Percentiles rank a stretch among this genome's conserved stretches.
Evolutionary conservation across 2,797 vertebrate genomes (phyloP).

Genomic region (Peromyscus melanophrys): DNA sequence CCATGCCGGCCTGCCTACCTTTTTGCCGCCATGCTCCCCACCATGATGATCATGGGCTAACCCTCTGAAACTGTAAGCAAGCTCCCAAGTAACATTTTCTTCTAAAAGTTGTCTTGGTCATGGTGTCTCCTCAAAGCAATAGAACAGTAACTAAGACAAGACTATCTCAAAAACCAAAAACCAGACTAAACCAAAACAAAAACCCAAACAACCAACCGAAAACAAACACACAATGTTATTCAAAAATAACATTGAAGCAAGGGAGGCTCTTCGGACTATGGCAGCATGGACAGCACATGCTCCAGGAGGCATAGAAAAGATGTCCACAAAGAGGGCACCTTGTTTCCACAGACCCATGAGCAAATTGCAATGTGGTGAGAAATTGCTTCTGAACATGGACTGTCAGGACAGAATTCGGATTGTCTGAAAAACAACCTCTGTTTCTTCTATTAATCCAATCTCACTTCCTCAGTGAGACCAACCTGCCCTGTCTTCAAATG

Average conservation of each 20-base stretch:
- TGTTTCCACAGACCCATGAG: neutral
- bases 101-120: neutral
- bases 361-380: neutral
- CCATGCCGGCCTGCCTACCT: neutral
- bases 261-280: neutral
- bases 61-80: neutral
- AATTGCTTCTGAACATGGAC: neutral
- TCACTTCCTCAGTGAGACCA: constrained; percentile 18
- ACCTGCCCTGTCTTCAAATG: constrained; percentile 6
- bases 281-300: neutral
- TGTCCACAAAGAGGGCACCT: neutral
- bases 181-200: neutral
- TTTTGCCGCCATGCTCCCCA: neutral
- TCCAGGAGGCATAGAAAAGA: neutral
- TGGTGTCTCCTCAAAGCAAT: neutral
- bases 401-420: neutral
- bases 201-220: neutral
- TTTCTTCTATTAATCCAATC: constrained; percentile 36
- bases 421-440: constrained; percentile 10
- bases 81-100: neutral
- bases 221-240: too few species aligned
- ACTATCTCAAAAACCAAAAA: neutral
- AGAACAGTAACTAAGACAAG: neutral
- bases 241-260: neutral
- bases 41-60: neutral